Conservation (phyloP, 2,113 vertebrate genomes). For the Pachypanchax playfairii region DNA sequence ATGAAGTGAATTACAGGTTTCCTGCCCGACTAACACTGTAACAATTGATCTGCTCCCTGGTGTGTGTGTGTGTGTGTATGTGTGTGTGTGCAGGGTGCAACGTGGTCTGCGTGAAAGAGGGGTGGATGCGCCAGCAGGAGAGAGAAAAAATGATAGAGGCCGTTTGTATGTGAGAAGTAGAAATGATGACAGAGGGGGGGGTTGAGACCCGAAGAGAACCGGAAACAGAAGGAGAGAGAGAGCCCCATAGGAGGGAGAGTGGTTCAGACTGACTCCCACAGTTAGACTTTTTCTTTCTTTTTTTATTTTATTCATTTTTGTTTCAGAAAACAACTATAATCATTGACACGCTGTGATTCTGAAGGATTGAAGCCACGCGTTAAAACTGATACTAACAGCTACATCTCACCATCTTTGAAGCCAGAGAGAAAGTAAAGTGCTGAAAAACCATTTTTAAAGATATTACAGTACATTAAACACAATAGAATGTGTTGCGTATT, state of each 20-base stretch:
- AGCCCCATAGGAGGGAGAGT: slow-evolving; percentile 68
- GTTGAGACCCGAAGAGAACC: slow-evolving; percentile 52
- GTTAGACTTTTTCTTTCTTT: slow-evolving; percentile 59
- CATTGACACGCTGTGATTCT: slow-evolving; percentile 62
- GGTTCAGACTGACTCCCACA: slow-evolving; percentile 70
- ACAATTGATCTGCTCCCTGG: slow-evolving; percentile 90
- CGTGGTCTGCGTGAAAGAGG: slow-evolving; percentile 22
- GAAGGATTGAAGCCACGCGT: slow-evolving; percentile 32
- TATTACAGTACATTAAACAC: slow-evolving; percentile 1
- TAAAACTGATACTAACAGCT: slow-evolving; percentile 4
- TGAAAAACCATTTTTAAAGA: not conserved
- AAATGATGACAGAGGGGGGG: slow-evolving; percentile 33
- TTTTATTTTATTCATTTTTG: slow-evolving; percentile 66
- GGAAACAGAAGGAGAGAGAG: slow-evolving; percentile 35
- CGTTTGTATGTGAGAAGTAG: slow-evolving; percentile 58
- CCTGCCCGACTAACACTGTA: slow-evolving; percentile 87
- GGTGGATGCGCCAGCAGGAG: slow-evolving; percentile 41
- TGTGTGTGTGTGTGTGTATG: slow-evolving; percentile 49
- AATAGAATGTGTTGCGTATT: not conserved
- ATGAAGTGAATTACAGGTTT: slow-evolving; percentile 92
- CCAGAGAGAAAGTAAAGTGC: slow-evolving; percentile 12
- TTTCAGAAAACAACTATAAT: slow-evolving; percentile 75
- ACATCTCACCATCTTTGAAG: not conserved
- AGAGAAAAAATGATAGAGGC: slow-evolving; percentile 45
- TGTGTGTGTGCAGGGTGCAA: slow-evolving; percentile 12